phyloP scores from a whole-genome alignment of 2,888 invertebrate genomes.

The Ophion ellenae region DNA sequence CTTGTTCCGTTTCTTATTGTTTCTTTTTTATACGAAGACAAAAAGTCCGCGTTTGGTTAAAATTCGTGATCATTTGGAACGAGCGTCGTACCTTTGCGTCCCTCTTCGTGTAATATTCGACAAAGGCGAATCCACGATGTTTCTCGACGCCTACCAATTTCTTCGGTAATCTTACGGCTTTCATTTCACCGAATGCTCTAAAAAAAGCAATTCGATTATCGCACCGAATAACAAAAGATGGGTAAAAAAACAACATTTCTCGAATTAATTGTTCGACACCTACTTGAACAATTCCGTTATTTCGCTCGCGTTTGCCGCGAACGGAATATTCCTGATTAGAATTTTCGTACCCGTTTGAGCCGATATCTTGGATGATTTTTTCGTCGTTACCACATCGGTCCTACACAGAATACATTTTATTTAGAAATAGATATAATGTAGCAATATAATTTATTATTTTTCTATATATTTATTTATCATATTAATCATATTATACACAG shows the following conservation, averaged over 20 bases:
- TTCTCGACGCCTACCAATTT: constrained; percentile 92
- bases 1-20: neutral
- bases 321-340: constrained; percentile 96
- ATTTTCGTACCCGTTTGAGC: constrained; percentile 94
- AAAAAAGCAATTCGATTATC: constrained; percentile 72
- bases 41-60: constrained; percentile 2
- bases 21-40: neutral
- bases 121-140: constrained; percentile 98
- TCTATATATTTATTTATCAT: neutral
- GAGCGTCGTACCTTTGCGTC: constrained; percentile 92
- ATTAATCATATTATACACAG: too few relatives aligned
- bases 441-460: neutral
- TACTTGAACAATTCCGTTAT: constrained; percentile 95
- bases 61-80: constrained; percentile 16
- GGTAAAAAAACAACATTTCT: constrained; percentile 59
- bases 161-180: constrained; percentile 94
- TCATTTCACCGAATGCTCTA: constrained; percentile 96
- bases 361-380: constrained; percentile 86
- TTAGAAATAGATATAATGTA: neutral
- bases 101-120: constrained; percentile 94
- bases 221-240: constrained; percentile 8
- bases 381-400: constrained; percentile 86
- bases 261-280: constrained; percentile 73
- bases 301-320: constrained; percentile 95
- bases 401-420: constrained; percentile 83